Percentiles rank a stretch among this genome's conserved stretches.
Evolutionary conservation across 2,113 vertebrate genomes (phyloP).

Genomic region (Dromaius novaehollandiae): DNA sequence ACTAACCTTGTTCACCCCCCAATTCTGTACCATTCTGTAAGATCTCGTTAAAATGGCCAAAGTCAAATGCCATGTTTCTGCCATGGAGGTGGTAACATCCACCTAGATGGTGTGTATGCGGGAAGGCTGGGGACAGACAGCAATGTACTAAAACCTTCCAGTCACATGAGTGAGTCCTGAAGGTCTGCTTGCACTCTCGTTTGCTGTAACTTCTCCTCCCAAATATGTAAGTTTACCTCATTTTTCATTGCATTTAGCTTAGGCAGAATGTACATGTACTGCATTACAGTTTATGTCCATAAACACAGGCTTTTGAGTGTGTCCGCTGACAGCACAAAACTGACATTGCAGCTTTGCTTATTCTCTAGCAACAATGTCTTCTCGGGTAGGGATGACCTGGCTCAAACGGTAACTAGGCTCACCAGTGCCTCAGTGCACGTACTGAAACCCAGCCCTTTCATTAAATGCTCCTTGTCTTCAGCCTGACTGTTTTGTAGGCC

Average conservation of each 20-base stretch:
- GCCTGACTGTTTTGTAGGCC: neutral
- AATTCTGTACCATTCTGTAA: neutral
- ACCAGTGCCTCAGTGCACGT: neutral
- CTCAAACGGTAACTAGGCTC: neutral
- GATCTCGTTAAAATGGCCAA: neutral
- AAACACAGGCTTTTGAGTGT: neutral
- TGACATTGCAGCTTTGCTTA: neutral
- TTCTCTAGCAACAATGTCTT: neutral
- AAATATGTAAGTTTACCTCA: neutral
- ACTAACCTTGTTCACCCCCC: neutral
- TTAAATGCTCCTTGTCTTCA: neutral
- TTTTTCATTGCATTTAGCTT: neutral
- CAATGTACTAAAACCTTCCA: neutral
- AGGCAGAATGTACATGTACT: accelerated
- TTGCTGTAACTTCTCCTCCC: neutral
- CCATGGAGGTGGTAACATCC: neutral
- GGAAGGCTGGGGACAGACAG: neutral
- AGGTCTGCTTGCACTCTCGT: neutral
- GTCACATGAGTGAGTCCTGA: neutral
- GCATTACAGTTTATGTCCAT: neutral
- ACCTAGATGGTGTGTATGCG: neutral
- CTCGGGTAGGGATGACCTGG: neutral
- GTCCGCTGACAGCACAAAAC: neutral
- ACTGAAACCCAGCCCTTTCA: neutral
- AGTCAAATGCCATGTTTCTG: neutral